Evolutionary conservation across 2,888 invertebrate genomes (phyloP).

Genomic region (Melikaiella ostensackeni): DNA sequence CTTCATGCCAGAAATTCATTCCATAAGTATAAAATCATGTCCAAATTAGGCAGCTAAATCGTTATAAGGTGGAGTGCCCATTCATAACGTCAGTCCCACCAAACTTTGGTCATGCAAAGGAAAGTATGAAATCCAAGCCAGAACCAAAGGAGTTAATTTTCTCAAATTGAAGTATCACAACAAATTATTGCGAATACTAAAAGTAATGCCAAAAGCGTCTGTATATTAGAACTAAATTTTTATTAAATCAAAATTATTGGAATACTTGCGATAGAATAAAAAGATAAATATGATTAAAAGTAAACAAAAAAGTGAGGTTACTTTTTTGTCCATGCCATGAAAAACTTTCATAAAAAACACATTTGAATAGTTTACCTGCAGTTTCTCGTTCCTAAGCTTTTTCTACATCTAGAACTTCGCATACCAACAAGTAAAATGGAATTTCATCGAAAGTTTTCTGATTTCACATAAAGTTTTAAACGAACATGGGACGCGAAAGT

Average conservation of each 20-base stretch:
- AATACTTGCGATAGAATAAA: no score
- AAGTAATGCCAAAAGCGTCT: no score
- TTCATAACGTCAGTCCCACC: no score
- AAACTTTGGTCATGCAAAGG: no score
- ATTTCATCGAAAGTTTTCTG: not conserved
- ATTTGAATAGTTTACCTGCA: slow-evolving; percentile 3
- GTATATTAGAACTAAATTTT: not conserved
- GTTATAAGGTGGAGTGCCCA: no score
- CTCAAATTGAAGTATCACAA: no score
- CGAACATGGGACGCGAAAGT: not conserved
- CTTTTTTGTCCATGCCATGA: not conserved
- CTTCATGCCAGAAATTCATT: no score
- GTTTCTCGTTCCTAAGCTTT: not conserved
- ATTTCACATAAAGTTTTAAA: slow-evolving; percentile 3
- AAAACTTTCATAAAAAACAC: not conserved
- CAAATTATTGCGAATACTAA: no score
- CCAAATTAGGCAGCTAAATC: no score
- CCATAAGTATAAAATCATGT: no score
- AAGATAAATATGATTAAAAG: not conserved
- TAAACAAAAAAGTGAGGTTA: slow-evolving; percentile 12
- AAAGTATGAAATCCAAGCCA: no score
- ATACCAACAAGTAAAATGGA: not conserved
- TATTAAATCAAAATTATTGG: not conserved
- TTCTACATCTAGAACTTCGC: not conserved
- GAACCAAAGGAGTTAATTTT: no score